Evolutionary conservation across 2,113 vertebrate genomes (phyloP), one percentile per base, ranked within the genome.

Genomic region (Pygoscelis adeliae): DNA sequence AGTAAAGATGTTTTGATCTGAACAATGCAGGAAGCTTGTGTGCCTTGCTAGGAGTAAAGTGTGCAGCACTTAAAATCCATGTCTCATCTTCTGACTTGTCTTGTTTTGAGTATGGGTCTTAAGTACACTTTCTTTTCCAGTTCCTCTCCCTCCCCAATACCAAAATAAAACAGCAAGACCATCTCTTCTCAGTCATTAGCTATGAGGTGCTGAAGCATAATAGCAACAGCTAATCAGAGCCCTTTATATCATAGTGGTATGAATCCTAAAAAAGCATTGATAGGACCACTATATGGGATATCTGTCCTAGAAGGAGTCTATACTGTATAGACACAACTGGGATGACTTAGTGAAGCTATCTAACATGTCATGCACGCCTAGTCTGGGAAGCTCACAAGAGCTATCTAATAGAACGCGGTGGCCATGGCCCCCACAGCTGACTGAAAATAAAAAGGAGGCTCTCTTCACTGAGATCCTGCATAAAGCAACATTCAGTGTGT

Each of bases 331-430:
- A n/a, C 62, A 66, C 1, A 5, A 13, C 23, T 71, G 67, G 36
- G 52, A 76, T 52, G 72, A 34, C 56, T 71, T 58, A 87, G 36
- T 40, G 62, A 87, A 76, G 66, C 36, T 38, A 17, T 17, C 63
- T 74, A 65, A 71, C 16, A 9, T 15, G 9, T 70, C 32, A 34
- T 8, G 11, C 13, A 29, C 11, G 21, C 46, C 65, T 62, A 17
- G 30, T 6, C 67, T 50, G 25, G 32, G 77, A 70, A 59, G 50
- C 7, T 89, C 55, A 69, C 44, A 65, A 61, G 34, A 55, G 25
- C 13, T 32, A 10, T 70, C 30, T 44, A 59, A 65, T 20, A 59
- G 49, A 44, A 46, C 1, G 1, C 0, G 0, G 20, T 32, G 63
- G 20, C 69, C 53, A 55, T 9, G 40, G 42, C 20, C 58, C 25